Evolutionary conservation across 2,888 invertebrate species (phyloP).

Genomic region (Pediacus dermestoides): DNA sequence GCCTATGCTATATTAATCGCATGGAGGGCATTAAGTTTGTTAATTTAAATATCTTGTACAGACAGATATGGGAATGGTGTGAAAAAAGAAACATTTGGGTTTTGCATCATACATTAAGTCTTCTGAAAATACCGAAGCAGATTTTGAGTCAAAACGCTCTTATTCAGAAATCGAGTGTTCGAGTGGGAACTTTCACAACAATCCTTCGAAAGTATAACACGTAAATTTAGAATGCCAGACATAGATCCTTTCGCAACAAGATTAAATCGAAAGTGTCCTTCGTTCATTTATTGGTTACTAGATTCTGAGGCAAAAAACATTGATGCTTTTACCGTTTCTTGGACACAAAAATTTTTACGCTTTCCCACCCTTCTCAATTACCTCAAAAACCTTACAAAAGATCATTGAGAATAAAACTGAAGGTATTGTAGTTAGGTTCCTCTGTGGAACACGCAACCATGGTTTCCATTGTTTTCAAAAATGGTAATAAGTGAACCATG

Average conservation of each 20-base stretch:
- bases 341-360: constrained; percentile 16
- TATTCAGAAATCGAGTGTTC: too few relatives aligned
- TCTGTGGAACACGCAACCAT: constrained; percentile 32
- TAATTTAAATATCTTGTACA: constrained; percentile 3
- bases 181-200: too few relatives aligned
- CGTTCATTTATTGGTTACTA: constrained; percentile 29
- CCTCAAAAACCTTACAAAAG: constrained; percentile 32
- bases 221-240: too few relatives aligned
- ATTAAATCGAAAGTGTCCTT: constrained; percentile 30
- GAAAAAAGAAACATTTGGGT: constrained; percentile 20
- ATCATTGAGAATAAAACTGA: constrained; percentile 32
- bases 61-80: constrained; percentile 26
- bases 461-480: constrained; percentile 33
- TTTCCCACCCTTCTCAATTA: constrained; percentile 27
- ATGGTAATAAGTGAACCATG: constrained; percentile 15
- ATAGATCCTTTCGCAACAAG: constrained; percentile 32
- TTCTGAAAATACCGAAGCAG: constrained; percentile 6
- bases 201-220: too few relatives aligned
- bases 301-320: constrained; percentile 26
- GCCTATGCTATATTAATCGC: constrained; percentile 15
- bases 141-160: too few relatives aligned
- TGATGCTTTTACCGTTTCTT: constrained; percentile 31
- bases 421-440: constrained; percentile 36
- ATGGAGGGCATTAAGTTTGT: constrained; percentile 11
- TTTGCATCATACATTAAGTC: constrained; percentile 5